Conservation (phyloP, 1,140 invertebrate genomes). For the Zelostemma sp. region DNA sequence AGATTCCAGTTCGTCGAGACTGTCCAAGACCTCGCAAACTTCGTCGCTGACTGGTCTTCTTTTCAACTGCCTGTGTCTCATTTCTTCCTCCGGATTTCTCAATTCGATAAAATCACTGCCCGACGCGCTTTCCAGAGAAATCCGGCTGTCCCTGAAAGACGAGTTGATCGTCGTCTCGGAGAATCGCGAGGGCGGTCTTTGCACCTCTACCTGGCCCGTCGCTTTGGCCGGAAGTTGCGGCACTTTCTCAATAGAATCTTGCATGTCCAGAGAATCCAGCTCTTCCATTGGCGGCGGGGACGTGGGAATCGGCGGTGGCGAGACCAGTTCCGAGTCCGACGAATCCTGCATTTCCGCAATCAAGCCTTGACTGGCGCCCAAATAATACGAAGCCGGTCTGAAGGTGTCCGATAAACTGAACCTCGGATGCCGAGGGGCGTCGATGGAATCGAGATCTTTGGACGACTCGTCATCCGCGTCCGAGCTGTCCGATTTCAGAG, state of each 20-base stretch:
- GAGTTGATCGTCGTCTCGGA: slow-evolving; percentile 55
- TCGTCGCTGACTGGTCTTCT: slow-evolving; percentile 79
- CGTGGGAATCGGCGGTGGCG: slow-evolving; percentile 84
- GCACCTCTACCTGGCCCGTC: slow-evolving; percentile 51
- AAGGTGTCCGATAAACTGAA: slow-evolving; percentile 90
- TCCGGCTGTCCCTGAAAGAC: slow-evolving; percentile 57
- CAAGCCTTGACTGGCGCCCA: slow-evolving; percentile 74
- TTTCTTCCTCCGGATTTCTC: slow-evolving; percentile 72
- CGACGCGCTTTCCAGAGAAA: slow-evolving; percentile 58
- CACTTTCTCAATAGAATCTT: slow-evolving; percentile 54
- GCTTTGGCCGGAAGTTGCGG: slow-evolving; percentile 53
- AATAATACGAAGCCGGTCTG: slow-evolving; percentile 87
- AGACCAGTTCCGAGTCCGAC: slow-evolving; percentile 84
- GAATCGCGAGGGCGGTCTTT: slow-evolving; percentile 52
- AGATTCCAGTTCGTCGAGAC: slow-evolving; percentile 73
- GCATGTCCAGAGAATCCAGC: slow-evolving; percentile 69
- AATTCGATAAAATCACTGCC: slow-evolving; percentile 70
- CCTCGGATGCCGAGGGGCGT: slow-evolving; percentile 77
- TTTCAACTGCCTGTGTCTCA: slow-evolving; percentile 73
- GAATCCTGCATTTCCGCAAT: slow-evolving; percentile 81
- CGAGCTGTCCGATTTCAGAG: slow-evolving; percentile 79
- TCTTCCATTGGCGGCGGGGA: slow-evolving; percentile 81
- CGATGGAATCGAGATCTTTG: slow-evolving; percentile 80
- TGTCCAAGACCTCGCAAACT: slow-evolving; percentile 67
- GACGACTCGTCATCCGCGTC: slow-evolving; percentile 89